Conservation (phyloP, 2,888 invertebrate genomes). For the Marasmarcha lunaedactyla region DNA sequence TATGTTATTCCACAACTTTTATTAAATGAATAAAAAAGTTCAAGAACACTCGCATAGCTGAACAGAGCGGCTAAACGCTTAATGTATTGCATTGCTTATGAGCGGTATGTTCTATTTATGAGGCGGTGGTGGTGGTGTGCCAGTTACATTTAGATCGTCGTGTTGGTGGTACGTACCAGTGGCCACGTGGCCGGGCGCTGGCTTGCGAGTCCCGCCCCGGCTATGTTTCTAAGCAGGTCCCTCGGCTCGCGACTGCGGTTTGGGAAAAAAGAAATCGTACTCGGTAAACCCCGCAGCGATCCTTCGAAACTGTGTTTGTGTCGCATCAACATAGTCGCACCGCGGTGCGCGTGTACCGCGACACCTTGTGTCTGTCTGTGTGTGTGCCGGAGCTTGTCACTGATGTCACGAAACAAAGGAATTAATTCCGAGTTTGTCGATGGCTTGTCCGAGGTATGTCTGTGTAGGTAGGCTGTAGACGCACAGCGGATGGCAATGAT, state of each 20-base stretch:
- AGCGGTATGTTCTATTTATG: slow-evolving; percentile 10
- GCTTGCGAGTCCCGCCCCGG: slow-evolving; percentile 18
- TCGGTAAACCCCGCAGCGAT: slow-evolving; percentile 64
- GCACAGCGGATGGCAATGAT: too few relatives aligned
- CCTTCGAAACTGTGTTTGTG: slow-evolving; percentile 18
- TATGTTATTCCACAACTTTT: too few relatives aligned
- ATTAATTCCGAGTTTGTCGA: too few relatives aligned
- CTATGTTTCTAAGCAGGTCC: slow-evolving; percentile 51
- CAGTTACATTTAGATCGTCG: slow-evolving; percentile 43
- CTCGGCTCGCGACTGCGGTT: slow-evolving; percentile 72
- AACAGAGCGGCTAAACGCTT: slow-evolving; percentile 13
- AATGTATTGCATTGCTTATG: slow-evolving; percentile 25
- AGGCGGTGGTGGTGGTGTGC: slow-evolving; percentile 20
- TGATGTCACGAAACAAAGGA: too few relatives aligned
- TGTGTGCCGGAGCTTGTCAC: too few relatives aligned
- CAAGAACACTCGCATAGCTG: not conserved
- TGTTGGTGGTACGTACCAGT: slow-evolving; percentile 28
- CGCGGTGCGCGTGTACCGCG: too few relatives aligned
- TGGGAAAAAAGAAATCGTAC: slow-evolving; percentile 76
- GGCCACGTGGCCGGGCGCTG: slow-evolving; percentile 24
- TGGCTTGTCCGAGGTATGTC: too few relatives aligned
- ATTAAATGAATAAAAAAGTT: too few relatives aligned
- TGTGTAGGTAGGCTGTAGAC: too few relatives aligned
- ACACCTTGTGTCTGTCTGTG: too few relatives aligned
- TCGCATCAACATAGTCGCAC: too few relatives aligned